Conservation (phyloP, 2,888 invertebrate species). For the Microctonus brassicae region DNA sequence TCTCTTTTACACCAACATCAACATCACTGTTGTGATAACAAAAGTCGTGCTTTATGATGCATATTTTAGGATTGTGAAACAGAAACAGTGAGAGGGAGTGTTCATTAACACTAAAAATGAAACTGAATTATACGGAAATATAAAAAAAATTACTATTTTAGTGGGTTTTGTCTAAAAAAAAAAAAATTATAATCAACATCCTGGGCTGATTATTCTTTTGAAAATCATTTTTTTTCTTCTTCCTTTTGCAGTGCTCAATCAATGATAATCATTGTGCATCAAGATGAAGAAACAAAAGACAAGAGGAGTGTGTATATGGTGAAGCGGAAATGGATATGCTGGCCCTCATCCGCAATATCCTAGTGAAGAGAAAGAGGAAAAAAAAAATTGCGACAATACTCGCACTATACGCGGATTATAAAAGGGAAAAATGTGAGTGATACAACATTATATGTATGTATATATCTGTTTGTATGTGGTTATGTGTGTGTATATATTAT, state of each 20-base stretch:
- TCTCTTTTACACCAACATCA: slow-evolving; percentile 46
- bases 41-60: slow-evolving; percentile 55
- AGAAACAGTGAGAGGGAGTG: not conserved
- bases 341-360: not conserved
- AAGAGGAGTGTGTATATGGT: not conserved
- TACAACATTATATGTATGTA: no score
- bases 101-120: not conserved
- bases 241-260: not conserved
- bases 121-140: not conserved
- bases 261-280: not conserved
- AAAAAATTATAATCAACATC: not conserved
- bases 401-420: not conserved
- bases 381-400: slow-evolving; percentile 11
- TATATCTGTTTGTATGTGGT: no score
- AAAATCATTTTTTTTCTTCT: not conserved
- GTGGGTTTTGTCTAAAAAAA: not conserved
- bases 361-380: not conserved
- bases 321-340: slow-evolving; percentile 24
- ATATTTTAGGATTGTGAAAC: slow-evolving; percentile 36
- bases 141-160: not conserved
- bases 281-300: not conserved
- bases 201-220: not conserved
- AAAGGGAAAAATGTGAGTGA: no score
- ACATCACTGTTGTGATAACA: slow-evolving; percentile 46
- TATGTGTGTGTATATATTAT: no score